phyloP scores from a whole-genome alignment of 1,140 invertebrate genomes.

The Condylostylus longicornis region DNA sequence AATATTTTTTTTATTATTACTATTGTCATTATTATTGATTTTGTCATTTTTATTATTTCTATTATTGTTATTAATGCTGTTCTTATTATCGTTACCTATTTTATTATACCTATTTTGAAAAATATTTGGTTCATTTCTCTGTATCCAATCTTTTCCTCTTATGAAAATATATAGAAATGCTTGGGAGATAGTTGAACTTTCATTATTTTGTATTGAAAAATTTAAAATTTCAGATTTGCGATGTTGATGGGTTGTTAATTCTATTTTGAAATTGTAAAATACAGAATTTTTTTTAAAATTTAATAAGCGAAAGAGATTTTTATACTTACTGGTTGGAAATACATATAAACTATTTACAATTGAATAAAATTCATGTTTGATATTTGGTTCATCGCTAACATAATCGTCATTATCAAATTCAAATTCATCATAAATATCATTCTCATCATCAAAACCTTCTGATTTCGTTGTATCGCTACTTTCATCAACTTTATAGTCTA shows the following conservation, averaged over 20 bases:
- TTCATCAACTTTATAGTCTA: background rate
- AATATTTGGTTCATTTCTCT: constrained; percentile 13
- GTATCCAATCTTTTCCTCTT: constrained; percentile 22
- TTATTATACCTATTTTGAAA: constrained; percentile 5
- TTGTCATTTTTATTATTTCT: no score
- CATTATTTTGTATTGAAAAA: constrained; percentile 15
- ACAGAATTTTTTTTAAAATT: background rate
- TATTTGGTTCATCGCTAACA: no score
- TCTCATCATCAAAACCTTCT: constrained; percentile 1
- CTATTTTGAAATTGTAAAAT: constrained; percentile 5
- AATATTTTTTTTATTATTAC: no score
- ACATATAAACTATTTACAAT: constrained; percentile 22
- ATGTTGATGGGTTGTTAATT: constrained; percentile 14
- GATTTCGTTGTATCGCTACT: background rate
- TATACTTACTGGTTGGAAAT: constrained; percentile 24
- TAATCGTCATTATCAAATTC: background rate
- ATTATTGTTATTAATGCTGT: no score
- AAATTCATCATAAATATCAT: background rate
- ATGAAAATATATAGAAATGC: constrained; percentile 20
- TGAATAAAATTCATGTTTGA: constrained; percentile 14
- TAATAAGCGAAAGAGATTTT: background rate
- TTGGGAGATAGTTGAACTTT: constrained; percentile 17
- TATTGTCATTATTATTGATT: no score
- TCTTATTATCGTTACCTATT: background rate
- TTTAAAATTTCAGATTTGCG: constrained; percentile 16